phyloP scores from a whole-genome alignment of 2,888 invertebrate genomes.

The Danaus chrysippus region DNA sequence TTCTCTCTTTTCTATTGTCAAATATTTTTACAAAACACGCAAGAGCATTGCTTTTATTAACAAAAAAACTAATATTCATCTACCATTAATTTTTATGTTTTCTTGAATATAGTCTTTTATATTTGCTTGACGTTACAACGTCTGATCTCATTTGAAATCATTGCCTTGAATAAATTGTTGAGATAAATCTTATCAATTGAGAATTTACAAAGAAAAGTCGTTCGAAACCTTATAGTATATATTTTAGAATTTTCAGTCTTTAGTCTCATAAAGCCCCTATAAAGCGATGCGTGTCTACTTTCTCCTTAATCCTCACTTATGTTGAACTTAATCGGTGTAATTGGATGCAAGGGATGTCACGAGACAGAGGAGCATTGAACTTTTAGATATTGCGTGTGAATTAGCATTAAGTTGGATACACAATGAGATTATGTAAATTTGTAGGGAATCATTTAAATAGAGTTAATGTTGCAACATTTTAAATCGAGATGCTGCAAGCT shows the following conservation, averaged over 20 bases:
- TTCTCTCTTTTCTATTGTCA: constrained; percentile 11
- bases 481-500: too few relatives aligned
- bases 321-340: constrained; percentile 4
- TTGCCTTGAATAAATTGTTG: too few relatives aligned
- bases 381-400: constrained; percentile 2
- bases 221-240: background rate
- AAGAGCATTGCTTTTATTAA: background rate
- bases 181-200: too few relatives aligned
- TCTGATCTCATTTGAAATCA: too few relatives aligned
- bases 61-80: background rate
- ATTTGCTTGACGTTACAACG: too few relatives aligned
- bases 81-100: too few relatives aligned
- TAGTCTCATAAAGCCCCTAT: background rate
- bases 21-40: background rate
- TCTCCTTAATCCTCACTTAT: background rate
- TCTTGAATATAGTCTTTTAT: too few relatives aligned
- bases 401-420: too few relatives aligned
- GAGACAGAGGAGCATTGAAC: constrained; percentile 3
- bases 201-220: background rate
- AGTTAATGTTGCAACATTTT: too few relatives aligned
- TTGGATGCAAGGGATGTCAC: constrained; percentile 1
- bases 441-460: too few relatives aligned
- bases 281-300: background rate
- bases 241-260: constrained; percentile 5
- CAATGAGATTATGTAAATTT: too few relatives aligned